Evolutionary conservation across 1,140 invertebrate species (phyloP).

Genomic region (Berghia stephanieae): DNA sequence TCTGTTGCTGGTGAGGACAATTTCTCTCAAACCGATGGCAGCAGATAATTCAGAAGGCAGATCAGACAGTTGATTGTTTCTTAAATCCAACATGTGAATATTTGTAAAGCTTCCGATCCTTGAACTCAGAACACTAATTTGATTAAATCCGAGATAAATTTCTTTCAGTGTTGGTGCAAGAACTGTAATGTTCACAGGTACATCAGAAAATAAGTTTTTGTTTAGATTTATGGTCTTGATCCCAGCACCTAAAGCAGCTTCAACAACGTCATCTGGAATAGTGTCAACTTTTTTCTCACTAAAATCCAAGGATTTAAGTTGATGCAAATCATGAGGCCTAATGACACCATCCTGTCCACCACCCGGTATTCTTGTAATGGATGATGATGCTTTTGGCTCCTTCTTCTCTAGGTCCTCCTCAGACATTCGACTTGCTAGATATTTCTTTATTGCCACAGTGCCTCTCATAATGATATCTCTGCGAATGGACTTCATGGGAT

Average conservation of each 20-base stretch:
- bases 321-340: conserved; percentile 75
- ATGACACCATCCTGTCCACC: conserved; percentile 44
- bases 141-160: conserved; percentile 77
- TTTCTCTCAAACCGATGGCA: conserved; percentile 77
- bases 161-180: conserved; percentile 73
- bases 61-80: conserved; percentile 78
- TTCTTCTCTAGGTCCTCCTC: conserved; percentile 27
- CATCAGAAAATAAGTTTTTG: conserved; percentile 77
- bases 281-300: conserved; percentile 72
- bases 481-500: conserved; percentile 74
- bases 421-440: conserved; percentile 75
- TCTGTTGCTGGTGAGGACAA: conserved; percentile 84
- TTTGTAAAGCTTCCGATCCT: conserved; percentile 75
- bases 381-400: conserved; percentile 37
- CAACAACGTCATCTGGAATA: conserved; percentile 78
- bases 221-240: conserved; percentile 82
- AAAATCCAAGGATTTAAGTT: conserved; percentile 73
- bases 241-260: conserved; percentile 75
- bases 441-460: conserved; percentile 81
- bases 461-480: conserved; percentile 72
- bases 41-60: conserved; percentile 76
- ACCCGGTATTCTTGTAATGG: conserved; percentile 44
- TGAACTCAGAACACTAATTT: conserved; percentile 72
- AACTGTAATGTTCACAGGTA: conserved; percentile 73
- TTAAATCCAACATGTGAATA: conserved; percentile 79